A percentile compares a stretch with the other conserved stretches of the same genome.
Conservation (phyloP, 35 echinoderm and acorn worm genomes). For the Chiridota heheva region DNA sequence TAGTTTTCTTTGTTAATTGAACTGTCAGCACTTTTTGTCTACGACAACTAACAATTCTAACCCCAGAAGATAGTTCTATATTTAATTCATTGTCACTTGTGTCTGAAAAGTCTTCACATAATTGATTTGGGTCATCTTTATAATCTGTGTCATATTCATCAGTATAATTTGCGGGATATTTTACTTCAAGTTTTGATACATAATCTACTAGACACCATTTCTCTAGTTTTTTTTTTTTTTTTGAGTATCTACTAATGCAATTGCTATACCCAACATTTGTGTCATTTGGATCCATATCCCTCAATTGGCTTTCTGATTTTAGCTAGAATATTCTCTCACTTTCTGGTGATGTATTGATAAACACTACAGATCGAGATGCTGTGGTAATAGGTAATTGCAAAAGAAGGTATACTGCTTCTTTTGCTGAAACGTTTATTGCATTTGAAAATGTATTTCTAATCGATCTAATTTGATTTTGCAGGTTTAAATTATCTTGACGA, state of each 20-base stretch:
- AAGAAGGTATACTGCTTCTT: constrained; percentile 16
- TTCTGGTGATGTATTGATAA: constrained; percentile 10
- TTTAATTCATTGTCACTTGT: not conserved
- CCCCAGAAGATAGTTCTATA: constrained; percentile 6
- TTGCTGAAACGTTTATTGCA: not conserved
- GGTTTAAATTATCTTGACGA: not conserved
- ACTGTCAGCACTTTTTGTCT: constrained; percentile 1
- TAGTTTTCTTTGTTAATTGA: constrained; percentile 4
- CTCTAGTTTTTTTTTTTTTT: not conserved
- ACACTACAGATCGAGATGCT: not conserved
- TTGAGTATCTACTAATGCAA: constrained; percentile 1
- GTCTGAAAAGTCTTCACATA: not conserved
- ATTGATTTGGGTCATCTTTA: not conserved
- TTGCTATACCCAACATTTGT: constrained; percentile 5
- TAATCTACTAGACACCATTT: constrained; percentile 28
- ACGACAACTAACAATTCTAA: not conserved
- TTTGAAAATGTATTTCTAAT: too few relatives aligned
- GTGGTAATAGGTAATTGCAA: constrained; percentile 10
- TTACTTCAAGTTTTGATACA: constrained; percentile 2
- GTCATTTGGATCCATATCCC: not conserved
- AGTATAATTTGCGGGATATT: constrained; percentile 5
- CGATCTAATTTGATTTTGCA: constrained; percentile 5
- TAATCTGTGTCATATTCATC: constrained; percentile 1
- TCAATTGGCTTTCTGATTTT: not conserved
- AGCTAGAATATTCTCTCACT: not conserved